These are phyloP conservation scores for Pimephales promelas DNA, from an alignment of 2,113 vertebrate genomes.

Conservation along the genomic window DNA sequence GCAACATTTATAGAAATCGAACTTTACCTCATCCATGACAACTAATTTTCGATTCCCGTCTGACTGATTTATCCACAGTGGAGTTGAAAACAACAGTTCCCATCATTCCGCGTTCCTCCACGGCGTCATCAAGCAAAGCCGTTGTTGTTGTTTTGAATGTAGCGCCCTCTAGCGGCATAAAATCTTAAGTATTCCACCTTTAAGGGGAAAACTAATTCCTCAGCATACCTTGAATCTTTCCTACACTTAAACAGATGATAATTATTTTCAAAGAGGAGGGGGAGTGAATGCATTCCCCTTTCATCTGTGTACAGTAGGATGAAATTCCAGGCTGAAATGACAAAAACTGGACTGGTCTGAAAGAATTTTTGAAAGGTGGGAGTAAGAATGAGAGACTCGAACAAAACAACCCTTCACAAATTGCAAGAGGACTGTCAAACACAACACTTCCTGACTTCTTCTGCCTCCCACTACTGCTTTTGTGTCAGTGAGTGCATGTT, in stretches of 20 bases:
- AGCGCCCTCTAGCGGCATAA: too few species aligned
- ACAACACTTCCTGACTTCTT: background rate
- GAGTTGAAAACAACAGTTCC: too few species aligned
- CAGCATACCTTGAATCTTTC: background rate
- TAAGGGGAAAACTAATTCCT: background rate
- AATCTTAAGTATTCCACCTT: too few species aligned
- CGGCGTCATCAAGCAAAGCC: too few species aligned
- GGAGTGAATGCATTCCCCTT: background rate
- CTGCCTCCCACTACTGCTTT: constrained; percentile 7
- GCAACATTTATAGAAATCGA: too few species aligned
- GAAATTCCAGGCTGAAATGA: constrained; percentile 2
- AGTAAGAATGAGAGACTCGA: background rate
- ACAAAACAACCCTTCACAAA: background rate
- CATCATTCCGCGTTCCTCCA: too few species aligned
- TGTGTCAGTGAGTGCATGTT: background rate
- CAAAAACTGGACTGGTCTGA: background rate
- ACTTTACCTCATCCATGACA: too few species aligned
- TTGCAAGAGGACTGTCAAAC: background rate
- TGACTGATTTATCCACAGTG: too few species aligned
- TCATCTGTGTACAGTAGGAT: background rate
- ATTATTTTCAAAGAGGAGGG: background rate
- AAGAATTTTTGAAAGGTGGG: constrained; percentile 6
- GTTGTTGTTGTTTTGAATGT: too few species aligned
- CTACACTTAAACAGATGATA: background rate
- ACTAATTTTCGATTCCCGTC: too few species aligned